Conservation (phyloP, 2,113 vertebrate genomes). For the Furnarius figulus region DNA sequence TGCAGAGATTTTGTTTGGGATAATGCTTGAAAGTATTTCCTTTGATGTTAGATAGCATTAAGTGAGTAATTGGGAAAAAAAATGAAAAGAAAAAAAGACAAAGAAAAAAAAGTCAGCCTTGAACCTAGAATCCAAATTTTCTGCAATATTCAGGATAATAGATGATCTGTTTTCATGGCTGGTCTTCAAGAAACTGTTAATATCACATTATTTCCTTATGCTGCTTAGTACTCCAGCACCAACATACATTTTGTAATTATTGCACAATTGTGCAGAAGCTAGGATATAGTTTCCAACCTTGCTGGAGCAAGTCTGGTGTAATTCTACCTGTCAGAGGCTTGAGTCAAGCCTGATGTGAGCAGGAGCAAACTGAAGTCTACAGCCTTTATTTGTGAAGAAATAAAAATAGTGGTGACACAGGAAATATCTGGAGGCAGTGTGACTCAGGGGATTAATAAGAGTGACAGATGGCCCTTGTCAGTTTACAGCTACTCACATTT, state of each 20-base stretch:
- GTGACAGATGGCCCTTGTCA: background rate
- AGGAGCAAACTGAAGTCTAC: background rate
- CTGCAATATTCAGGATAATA: background rate
- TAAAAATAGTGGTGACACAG: background rate
- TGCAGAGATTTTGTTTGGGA: background rate
- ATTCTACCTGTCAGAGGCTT: background rate
- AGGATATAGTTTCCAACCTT: background rate
- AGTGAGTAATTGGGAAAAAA: background rate
- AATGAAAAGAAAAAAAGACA: background rate
- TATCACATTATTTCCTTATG: background rate
- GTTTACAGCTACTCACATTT: background rate
- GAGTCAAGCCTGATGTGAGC: background rate
- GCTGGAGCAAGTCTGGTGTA: background rate
- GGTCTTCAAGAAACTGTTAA: background rate
- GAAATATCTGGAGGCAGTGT: conserved; percentile 2
- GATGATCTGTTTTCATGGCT: background rate
- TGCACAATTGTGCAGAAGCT: background rate
- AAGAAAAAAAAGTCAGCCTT: background rate
- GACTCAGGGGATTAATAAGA: background rate
- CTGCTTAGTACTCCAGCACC: background rate
- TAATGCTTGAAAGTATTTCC: conserved; percentile 25
- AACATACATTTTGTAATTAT: background rate
- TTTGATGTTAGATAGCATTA: conserved; percentile 12
- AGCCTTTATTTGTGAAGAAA: background rate
- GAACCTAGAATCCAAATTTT: background rate